Percentiles rank a stretch among this genome's conserved stretches.
These are phyloP conservation scores for Zaprionus taronus DNA, from an alignment of 1,140 invertebrate genomes.

Conservation along the genomic window DNA sequence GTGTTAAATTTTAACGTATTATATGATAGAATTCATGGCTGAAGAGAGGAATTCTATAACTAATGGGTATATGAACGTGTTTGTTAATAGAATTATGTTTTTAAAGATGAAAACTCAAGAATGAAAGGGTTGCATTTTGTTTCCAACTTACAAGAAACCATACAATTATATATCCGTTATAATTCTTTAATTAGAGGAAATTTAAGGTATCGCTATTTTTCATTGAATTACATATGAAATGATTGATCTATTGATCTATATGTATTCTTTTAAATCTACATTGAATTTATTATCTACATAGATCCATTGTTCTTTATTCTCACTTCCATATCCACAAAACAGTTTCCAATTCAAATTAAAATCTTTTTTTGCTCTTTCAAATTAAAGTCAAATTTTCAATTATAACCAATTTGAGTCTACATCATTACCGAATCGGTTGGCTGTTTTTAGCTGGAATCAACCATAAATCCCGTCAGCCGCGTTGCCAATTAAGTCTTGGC, in stretches of 20 bases:
- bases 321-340: too few relatives aligned
- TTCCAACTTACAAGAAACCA: too few relatives aligned
- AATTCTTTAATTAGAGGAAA: too few relatives aligned
- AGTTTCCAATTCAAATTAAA: neutral
- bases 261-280: neutral
- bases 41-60: neutral
- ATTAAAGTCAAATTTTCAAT: neutral
- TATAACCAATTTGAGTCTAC: neutral
- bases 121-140: too few relatives aligned
- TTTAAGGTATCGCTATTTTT: too few relatives aligned
- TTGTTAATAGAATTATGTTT: neutral
- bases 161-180: too few relatives aligned
- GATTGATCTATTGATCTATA: neutral
- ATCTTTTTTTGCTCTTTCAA: neutral
- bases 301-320: neutral
- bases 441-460: neutral
- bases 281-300: neutral
- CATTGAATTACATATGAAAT: too few relatives aligned
- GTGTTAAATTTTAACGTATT: neutral
- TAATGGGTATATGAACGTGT: neutral
- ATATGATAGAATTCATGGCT: neutral
- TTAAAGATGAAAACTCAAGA: neutral
- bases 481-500: conserved; percentile 41
- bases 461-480: conserved; percentile 2
- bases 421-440: neutral